phyloP scores from a whole-genome alignment of 2,888 invertebrate genomes.

The Silvanus unidentatus region DNA sequence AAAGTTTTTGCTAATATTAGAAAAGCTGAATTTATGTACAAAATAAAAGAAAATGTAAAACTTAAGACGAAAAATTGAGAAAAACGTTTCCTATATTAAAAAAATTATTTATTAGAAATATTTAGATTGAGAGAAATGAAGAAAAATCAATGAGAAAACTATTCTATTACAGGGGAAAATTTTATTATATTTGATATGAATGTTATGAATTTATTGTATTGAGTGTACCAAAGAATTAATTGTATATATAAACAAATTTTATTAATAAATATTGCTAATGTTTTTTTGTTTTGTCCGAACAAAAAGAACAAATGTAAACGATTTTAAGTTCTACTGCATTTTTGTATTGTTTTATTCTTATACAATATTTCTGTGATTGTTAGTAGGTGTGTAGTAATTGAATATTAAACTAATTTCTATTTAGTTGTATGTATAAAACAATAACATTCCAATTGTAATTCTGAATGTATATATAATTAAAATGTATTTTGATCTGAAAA shows the following conservation, averaged over 20 bases:
- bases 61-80: too few relatives aligned
- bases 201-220: slow-evolving; percentile 40
- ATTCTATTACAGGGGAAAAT: slow-evolving; percentile 39
- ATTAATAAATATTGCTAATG: slow-evolving; percentile 25
- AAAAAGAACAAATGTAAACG: not conserved
- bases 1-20: slow-evolving; percentile 25
- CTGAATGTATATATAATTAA: slow-evolving; percentile 43
- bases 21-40: slow-evolving; percentile 34
- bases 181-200: slow-evolving; percentile 43
- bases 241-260: slow-evolving; percentile 29
- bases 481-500: slow-evolving; percentile 44
- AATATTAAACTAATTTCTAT: slow-evolving; percentile 22
- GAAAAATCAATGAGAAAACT: slow-evolving; percentile 28
- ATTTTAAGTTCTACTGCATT: slow-evolving; percentile 8
- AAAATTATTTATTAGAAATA: slow-evolving; percentile 39
- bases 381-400: slow-evolving; percentile 37
- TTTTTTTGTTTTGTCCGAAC: slow-evolving; percentile 23
- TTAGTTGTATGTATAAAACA: slow-evolving; percentile 37
- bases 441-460: slow-evolving; percentile 41
- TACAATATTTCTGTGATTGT: slow-evolving; percentile 44
- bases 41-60: slow-evolving; percentile 25
- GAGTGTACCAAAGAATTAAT: slow-evolving; percentile 41
- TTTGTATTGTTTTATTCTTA: slow-evolving; percentile 19
- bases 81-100: slow-evolving; percentile 36
- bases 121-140: not conserved